These are phyloP conservation scores for Lampris incognitus DNA, from an alignment of 2,113 vertebrate species.

Conservation along the genomic window DNA sequence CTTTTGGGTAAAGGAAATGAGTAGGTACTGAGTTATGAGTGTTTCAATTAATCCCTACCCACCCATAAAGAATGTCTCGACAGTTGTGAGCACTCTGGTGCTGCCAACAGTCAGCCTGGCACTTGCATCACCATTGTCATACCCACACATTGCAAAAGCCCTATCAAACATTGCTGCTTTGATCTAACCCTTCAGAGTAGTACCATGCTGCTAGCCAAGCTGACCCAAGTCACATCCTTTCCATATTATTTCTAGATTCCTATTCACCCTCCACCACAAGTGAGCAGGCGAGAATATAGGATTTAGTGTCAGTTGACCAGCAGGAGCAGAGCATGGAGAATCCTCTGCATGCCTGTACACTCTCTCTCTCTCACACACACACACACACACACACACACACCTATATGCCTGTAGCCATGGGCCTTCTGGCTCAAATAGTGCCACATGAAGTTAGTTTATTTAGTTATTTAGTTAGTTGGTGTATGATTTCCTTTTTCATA, in stretches of 20 bases:
- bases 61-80: too few species aligned
- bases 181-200: slow-evolving; percentile 33
- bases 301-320: slow-evolving; percentile 54
- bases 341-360: background rate
- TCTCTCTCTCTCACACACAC: slow-evolving; percentile 2
- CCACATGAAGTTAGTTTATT: too few species aligned
- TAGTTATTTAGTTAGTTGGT: background rate
- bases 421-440: too few species aligned
- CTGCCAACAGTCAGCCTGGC: background rate
- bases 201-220: slow-evolving; percentile 2
- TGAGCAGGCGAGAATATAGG: background rate
- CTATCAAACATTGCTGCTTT: background rate
- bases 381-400: slow-evolving; percentile 5
- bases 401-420: background rate
- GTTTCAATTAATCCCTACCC: too few species aligned
- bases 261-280: slow-evolving; percentile 22
- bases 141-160: background rate
- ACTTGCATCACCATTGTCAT: slow-evolving; percentile 1
- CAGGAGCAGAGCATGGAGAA: background rate
- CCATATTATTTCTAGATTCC: slow-evolving; percentile 55
- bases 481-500: background rate
- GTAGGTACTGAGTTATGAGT: too few species aligned
- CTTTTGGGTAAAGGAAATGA: too few species aligned
- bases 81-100: too few species aligned
- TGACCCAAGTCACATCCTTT: slow-evolving; percentile 24